Evolutionary conservation across 2,888 invertebrate genomes (phyloP).

Genomic region (Platycnemis pennipes): DNA sequence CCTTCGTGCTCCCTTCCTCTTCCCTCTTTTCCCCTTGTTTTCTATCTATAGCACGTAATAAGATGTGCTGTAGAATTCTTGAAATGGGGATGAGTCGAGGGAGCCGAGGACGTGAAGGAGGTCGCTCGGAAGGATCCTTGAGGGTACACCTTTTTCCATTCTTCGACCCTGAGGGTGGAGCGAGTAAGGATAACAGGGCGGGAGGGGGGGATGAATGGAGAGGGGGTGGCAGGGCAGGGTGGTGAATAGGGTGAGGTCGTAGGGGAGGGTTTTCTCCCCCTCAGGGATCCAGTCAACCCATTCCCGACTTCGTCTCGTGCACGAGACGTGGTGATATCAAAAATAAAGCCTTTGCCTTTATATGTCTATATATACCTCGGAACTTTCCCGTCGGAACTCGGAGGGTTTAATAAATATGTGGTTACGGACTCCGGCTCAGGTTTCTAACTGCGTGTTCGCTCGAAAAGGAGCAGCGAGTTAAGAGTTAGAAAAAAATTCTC

Average conservation of each 20-base stretch:
- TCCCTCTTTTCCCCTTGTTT: not conserved
- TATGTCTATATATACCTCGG: not conserved
- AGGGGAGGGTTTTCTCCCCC: not conserved
- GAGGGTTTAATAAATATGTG: too few species aligned
- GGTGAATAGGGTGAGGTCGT: not conserved
- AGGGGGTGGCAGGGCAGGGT: not conserved
- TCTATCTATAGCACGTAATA: slow-evolving; percentile 45
- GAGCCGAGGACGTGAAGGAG: slow-evolving; percentile 13
- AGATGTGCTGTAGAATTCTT: slow-evolving; percentile 13
- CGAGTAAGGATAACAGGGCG: not conserved
- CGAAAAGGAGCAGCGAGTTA: too few species aligned
- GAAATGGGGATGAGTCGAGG: slow-evolving; percentile 28
- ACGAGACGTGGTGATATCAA: not conserved
- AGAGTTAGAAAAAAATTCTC: too few species aligned
- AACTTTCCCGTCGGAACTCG: not conserved
- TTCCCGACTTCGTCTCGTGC: not conserved
- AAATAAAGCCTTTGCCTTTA: not conserved
- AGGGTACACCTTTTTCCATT: not conserved
- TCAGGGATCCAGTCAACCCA: not conserved
- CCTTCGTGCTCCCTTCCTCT: not conserved
- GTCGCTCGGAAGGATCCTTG: not conserved
- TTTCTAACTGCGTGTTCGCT: too few species aligned
- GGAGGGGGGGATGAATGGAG: not conserved
- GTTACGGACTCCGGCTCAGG: too few species aligned
- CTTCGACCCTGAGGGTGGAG: not conserved